These are phyloP conservation scores for Myrmecophaga tridactyla DNA, from an alignment of 2,113 vertebrate genomes.

Conservation along the genomic window DNA sequence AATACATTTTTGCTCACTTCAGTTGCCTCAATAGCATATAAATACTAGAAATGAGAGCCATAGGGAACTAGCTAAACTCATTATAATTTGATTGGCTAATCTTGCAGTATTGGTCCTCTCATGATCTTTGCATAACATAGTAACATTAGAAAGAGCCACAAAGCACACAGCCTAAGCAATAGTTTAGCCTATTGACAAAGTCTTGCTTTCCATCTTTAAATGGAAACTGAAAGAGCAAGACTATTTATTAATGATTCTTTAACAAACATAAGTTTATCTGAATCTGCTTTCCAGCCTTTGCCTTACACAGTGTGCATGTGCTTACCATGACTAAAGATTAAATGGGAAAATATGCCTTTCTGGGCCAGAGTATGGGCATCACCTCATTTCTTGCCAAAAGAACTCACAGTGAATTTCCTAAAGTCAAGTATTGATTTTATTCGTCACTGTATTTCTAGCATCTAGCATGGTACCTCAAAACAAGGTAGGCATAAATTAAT, in stretches of 20 bases:
- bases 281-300: not conserved
- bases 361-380: not conserved
- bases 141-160: not conserved
- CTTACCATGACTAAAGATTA: not conserved
- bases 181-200: not conserved
- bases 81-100: constrained; percentile 49
- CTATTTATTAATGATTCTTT: not conserved
- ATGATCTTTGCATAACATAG: constrained; percentile 44
- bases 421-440: not conserved
- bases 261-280: not conserved
- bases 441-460: not conserved
- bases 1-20: constrained; percentile 55
- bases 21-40: constrained; percentile 59
- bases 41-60: constrained; percentile 5
- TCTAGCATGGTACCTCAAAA: not conserved
- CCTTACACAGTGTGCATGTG: not conserved
- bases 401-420: not conserved
- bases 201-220: constrained; percentile 19
- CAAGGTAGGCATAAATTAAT: not conserved
- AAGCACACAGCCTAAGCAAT: not conserved
- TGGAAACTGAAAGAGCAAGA: constrained; percentile 20
- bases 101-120: constrained; percentile 52
- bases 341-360: not conserved
- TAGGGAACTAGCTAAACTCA: constrained; percentile 9
- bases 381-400: not conserved